phyloP scores from a whole-genome alignment of 2,888 invertebrate species.

The Penaeus monodon region DNA sequence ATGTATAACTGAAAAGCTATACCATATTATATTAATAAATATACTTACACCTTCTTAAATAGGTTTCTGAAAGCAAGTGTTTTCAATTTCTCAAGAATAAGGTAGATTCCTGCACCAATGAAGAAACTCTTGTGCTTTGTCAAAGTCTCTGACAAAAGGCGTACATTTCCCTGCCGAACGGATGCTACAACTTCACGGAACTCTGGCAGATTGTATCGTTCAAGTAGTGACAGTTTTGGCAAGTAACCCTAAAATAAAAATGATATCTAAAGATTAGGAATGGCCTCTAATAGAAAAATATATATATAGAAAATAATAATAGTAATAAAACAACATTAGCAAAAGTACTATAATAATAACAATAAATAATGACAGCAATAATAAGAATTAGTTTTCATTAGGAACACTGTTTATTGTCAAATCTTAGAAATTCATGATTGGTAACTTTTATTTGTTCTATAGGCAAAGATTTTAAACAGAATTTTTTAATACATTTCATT shows the following conservation, averaged over 20 bases:
- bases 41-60: constrained; percentile 86
- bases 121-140: constrained; percentile 90
- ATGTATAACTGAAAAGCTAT: too few species aligned
- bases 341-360: not conserved
- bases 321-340: not conserved
- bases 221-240: constrained; percentile 84
- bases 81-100: constrained; percentile 96
- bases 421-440: too few species aligned
- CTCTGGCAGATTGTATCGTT: constrained; percentile 90
- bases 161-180: constrained; percentile 90
- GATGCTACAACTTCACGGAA: constrained; percentile 91
- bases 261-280: constrained; percentile 13
- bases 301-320: not conserved
- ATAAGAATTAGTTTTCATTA: not conserved
- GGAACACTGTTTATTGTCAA: too few species aligned
- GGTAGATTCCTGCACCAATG: constrained; percentile 95
- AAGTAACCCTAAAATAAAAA: constrained; percentile 80
- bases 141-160: constrained; percentile 85
- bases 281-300: constrained; percentile 5
- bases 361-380: constrained; percentile 1
- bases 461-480: too few species aligned
- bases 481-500: too few species aligned
- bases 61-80: constrained; percentile 95
- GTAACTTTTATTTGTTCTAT: too few species aligned
- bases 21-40: not conserved